These are phyloP conservation scores for Chrysolophus pictus DNA, from an alignment of 2,797 vertebrate genomes.

Conservation along the genomic window DNA sequence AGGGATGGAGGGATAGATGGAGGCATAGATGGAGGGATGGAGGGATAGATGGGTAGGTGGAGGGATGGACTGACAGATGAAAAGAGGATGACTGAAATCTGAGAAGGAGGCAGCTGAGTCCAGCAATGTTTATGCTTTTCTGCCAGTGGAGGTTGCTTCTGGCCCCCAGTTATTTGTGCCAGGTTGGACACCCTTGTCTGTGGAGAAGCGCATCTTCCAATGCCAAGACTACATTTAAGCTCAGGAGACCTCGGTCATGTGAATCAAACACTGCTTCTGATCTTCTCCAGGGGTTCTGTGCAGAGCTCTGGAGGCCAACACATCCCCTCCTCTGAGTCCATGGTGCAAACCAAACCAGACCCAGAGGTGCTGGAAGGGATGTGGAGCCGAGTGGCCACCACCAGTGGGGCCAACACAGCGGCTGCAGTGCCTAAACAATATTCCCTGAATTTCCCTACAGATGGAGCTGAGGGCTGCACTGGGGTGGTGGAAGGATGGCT, in stretches of 20 bases:
- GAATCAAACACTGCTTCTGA: fast-evolving
- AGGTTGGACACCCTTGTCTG: background rate
- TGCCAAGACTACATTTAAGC: background rate
- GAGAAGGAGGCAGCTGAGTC: background rate
- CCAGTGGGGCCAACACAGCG: fast-evolving
- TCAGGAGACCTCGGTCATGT: background rate
- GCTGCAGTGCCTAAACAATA: background rate
- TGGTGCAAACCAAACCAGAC: background rate
- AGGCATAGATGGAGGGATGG: background rate
- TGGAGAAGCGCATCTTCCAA: background rate
- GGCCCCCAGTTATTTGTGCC: background rate
- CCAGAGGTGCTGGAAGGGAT: background rate
- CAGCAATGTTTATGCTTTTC: background rate
- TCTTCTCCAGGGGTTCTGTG: fast-evolving
- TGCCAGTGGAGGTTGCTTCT: fast-evolving
- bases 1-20: background rate
- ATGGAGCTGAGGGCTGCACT: background rate
- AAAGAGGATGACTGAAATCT: background rate
- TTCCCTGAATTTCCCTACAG: background rate
- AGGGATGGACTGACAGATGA: no score
- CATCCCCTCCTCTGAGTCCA: fast-evolving
- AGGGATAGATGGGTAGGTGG: no score
- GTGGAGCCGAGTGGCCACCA: background rate
- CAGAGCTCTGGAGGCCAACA: background rate
- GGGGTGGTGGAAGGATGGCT: background rate